phyloP scores from a whole-genome alignment of 2,113 vertebrate species.

The Pteropus alecto region DNA sequence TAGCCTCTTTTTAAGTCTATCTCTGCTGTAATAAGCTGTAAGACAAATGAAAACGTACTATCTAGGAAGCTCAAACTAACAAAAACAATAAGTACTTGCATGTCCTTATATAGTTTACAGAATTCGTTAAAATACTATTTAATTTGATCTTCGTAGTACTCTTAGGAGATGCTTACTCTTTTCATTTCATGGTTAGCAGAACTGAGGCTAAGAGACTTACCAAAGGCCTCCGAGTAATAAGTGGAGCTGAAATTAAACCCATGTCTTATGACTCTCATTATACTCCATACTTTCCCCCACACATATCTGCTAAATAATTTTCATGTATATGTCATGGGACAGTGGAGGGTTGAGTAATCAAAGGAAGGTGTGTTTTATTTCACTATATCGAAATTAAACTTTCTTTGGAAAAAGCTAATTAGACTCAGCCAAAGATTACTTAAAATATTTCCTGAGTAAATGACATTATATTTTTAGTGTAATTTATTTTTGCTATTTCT shows the following conservation, averaged over 20 bases:
- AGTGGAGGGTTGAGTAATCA: background rate
- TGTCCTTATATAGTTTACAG: background rate
- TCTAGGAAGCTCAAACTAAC: background rate
- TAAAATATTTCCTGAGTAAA: conserved; percentile 3
- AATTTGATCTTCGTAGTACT: background rate
- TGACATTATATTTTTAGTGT: conserved; percentile 1
- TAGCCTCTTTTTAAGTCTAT: background rate
- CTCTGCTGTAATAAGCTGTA: background rate
- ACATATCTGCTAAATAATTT: background rate
- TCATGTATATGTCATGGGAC: background rate
- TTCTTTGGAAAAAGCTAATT: background rate
- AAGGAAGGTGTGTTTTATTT: background rate
- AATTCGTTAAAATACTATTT: background rate
- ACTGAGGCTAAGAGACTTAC: background rate
- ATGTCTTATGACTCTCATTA: background rate
- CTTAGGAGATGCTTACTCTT: background rate
- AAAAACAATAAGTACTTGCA: background rate
- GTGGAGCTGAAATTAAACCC: background rate
- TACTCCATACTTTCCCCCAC: background rate
- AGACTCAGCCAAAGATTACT: background rate
- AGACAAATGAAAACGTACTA: background rate
- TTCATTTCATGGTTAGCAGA: background rate
- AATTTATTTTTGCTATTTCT: background rate
- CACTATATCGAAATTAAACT: background rate
- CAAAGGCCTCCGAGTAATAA: background rate